A percentile compares a stretch with the other conserved stretches of the same genome.
These are phyloP conservation scores for Solenopsis invicta DNA, from an alignment of 1,140 invertebrate species.

Conservation along the genomic window DNA sequence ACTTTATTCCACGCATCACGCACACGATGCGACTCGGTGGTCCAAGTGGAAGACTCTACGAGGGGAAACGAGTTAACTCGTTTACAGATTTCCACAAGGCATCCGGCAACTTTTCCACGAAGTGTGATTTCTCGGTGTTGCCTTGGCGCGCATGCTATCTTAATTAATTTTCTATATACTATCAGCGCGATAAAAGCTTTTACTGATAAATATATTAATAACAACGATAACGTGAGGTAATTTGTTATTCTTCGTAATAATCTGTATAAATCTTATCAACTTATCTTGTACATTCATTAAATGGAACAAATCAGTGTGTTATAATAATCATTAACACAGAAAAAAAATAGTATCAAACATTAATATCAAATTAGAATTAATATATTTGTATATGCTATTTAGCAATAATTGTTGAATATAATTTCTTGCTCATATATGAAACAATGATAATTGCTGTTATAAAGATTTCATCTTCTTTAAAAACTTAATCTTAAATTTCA, in stretches of 20 bases:
- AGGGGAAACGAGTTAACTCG: constrained; percentile 58
- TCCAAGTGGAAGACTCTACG: constrained; percentile 22
- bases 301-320: neutral
- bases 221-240: neutral
- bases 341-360: no score
- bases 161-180: neutral
- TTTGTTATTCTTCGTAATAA: neutral
- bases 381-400: no score
- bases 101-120: constrained; percentile 51
- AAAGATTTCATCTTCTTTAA: no score
- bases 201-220: constrained; percentile 26
- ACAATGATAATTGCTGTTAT: no score
- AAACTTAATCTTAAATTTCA: no score
- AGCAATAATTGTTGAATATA: no score
- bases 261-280: constrained; percentile 2
- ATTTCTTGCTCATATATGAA: no score
- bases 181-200: neutral
- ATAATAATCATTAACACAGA: neutral
- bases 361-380: no score
- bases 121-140: constrained; percentile 14
- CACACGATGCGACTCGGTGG: constrained; percentile 53
- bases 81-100: constrained; percentile 60
- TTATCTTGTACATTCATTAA: neutral
- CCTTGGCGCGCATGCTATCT: neutral
- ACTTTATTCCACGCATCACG: constrained; percentile 72